Evolutionary conservation across 2,113 vertebrate species (phyloP), one percentile per base, ranked within the genome.

Genomic region (Eptatretus burgeri): DNA sequence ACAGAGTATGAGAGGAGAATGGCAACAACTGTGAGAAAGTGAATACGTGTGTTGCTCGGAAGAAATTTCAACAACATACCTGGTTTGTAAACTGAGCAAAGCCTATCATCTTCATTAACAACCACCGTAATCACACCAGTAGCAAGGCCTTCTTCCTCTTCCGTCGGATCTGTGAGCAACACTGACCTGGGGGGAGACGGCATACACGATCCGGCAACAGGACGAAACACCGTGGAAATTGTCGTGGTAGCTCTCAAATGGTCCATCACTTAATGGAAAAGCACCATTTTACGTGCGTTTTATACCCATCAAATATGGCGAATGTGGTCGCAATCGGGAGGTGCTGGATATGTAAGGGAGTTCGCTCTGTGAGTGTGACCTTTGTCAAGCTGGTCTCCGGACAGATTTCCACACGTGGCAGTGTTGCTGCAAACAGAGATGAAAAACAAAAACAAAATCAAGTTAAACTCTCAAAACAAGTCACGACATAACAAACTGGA

Each of bases 261-360:
- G 49, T 50, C 5, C 51, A 49, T 50, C 49, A 11, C 12, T 17
- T 50, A 50, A 49, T 17, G 41, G 17, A 13, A 18, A 50, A 18
- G 13, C 18, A 53, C 51, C 10, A 52, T 62, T 49, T 13, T 20
- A 60, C 41, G 13, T 13, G n/a, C 51, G 17, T 18, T 8, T 71
- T 83, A 79, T 80, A 98, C 91, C 85, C 77, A 67, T 95, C 87
- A 63, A 98, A 89, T 67, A 96, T 51, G 16, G 80, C 80, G 73
- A 98, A 93, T 0, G 86, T 86, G 4, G 84, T 78, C 17, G 79
- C 75, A 51, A 91, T 73, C 0, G 86, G 87, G 67, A 85, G 77
- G 66, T 76, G 80, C 72, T 70, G 77, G 66, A 98, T 73, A 50
- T 72, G 71, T 69, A 98, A 70, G n/a, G 71, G 74, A 5, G n/a